Evolutionary conservation across 1,140 invertebrate species (phyloP), one percentile per base, ranked within the genome.

Genomic region (Watersipora subatra): DNA sequence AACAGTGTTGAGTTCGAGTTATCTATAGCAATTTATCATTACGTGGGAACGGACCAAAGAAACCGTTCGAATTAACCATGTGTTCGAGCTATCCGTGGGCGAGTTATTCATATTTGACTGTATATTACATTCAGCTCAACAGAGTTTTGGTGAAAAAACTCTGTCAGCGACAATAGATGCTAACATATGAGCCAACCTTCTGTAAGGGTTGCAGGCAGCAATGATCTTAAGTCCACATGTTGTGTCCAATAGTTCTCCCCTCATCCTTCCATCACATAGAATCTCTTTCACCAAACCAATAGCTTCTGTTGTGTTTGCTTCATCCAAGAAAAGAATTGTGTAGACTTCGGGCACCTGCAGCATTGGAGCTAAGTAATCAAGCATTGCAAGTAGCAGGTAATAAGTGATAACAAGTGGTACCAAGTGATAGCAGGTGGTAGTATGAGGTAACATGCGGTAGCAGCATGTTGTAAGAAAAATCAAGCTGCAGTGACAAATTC

Each of bases 211-310:
- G 24, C 68, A 68, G 20, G 70, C 70, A 59, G 68, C 70, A 2
- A 71, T 56, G 46, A 71, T 34, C 57, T 68, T 69, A 25, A 71
- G 57, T 2, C 67, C 68, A 24, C 59, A 20, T 1, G 25, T 24
- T 3, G 28, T n/a, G 26, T 56, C 22, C 20, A 72, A 34, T 15
- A 65, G 25, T 7, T 63, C 56, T 22, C 70, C 70, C 22, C 61
- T 19, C 25, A 70, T 55, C 19, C 57, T 66, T 3, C 56, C 28
- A 64, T 72, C 70, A 59, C 70, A 72, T 64, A 72, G 69, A 28
- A 71, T 68, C 30, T 72, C 70, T 58, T 72, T 71, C n/a, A 71
- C 65, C 24, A 70, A 27, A 34, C 70, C 70, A 28, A 71, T 67
- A 22, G 67, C 64, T 17, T 55, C 46, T 22, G 70, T 72, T 30